These are phyloP conservation scores for Isoperla grammatica DNA, from an alignment of 2,888 invertebrate genomes.

Conservation along the genomic window DNA sequence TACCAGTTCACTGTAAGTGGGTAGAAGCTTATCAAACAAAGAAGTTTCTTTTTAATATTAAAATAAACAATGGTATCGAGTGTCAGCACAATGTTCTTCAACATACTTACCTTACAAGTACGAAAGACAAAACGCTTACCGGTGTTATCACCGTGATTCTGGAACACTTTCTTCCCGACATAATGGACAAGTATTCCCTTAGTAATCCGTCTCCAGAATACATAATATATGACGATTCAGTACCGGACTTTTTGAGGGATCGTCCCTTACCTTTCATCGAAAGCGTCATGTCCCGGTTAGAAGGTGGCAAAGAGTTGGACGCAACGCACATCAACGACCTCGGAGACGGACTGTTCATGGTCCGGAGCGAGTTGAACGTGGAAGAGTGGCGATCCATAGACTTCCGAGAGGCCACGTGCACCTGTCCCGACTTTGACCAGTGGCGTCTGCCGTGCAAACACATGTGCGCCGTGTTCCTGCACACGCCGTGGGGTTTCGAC, in stretches of 20 bases:
- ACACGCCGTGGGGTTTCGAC: not conserved
- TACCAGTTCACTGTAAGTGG: not conserved
- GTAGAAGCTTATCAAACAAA: not conserved
- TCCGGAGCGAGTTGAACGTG: not conserved
- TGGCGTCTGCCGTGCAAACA: not conserved
- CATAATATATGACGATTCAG: not conserved
- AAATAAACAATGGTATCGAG: slow-evolving; percentile 9
- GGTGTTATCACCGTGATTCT: not conserved
- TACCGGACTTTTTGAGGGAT: not conserved
- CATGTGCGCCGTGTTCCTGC: slow-evolving; percentile 5
- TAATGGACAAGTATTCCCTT: not conserved
- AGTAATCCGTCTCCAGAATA: not conserved
- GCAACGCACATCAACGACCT: not conserved
- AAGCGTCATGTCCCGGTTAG: not conserved
- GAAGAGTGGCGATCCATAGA: not conserved
- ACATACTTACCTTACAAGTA: not conserved
- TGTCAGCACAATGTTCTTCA: not conserved
- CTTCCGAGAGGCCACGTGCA: not conserved
- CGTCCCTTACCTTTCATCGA: not conserved
- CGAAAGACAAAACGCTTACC: not conserved
- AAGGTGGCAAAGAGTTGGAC: not conserved
- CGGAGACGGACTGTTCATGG: slow-evolving; percentile 5
- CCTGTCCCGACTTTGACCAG: not conserved
- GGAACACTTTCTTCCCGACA: not conserved
- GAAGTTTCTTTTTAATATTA: not conserved